These are phyloP conservation scores for Lucifuga dentata DNA, from an alignment of 2,113 vertebrate genomes.

Conservation along the genomic window DNA sequence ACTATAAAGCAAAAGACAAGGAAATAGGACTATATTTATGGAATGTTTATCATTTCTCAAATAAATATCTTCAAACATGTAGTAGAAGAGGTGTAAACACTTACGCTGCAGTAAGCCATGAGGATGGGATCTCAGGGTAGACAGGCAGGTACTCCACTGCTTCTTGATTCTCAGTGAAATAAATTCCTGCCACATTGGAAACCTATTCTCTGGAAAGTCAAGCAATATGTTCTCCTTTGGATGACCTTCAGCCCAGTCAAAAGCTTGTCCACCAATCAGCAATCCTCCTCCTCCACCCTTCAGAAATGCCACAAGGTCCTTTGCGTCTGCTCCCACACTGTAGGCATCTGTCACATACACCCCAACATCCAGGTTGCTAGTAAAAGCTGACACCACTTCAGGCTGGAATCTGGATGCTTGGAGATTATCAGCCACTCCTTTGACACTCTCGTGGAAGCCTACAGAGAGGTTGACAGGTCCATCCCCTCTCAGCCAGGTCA, in stretches of 20 bases:
- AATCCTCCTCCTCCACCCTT: conserved; percentile 91
- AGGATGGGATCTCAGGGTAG: no score
- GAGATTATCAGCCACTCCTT: conserved; percentile 79
- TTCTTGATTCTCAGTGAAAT: conserved; percentile 83
- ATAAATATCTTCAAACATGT: background rate
- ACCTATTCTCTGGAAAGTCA: conserved; percentile 89
- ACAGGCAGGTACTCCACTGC: conserved; percentile 81
- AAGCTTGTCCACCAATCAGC: conserved; percentile 89
- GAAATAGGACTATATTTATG: no score
- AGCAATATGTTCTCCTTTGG: conserved; percentile 82
- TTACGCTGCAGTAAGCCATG: conserved; percentile 85
- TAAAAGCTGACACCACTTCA: conserved; percentile 65
- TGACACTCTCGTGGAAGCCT: conserved; percentile 77
- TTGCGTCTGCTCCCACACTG: no score
- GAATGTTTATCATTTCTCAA: background rate
- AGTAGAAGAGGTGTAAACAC: conserved; percentile 56
- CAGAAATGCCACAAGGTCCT: no score
- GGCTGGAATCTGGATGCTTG: conserved; percentile 49
- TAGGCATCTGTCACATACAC: no score
- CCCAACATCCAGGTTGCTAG: conserved; percentile 62
- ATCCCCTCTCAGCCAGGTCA: conserved; percentile 87
- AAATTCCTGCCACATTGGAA: conserved; percentile 88
- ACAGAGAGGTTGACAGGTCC: conserved; percentile 61
- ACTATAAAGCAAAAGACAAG: no score
- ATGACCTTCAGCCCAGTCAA: conserved; percentile 82